Evolutionary conservation across 2,888 invertebrate species (phyloP), one percentile per base, ranked within the genome.

Genomic region (Lucinisca nassula): DNA sequence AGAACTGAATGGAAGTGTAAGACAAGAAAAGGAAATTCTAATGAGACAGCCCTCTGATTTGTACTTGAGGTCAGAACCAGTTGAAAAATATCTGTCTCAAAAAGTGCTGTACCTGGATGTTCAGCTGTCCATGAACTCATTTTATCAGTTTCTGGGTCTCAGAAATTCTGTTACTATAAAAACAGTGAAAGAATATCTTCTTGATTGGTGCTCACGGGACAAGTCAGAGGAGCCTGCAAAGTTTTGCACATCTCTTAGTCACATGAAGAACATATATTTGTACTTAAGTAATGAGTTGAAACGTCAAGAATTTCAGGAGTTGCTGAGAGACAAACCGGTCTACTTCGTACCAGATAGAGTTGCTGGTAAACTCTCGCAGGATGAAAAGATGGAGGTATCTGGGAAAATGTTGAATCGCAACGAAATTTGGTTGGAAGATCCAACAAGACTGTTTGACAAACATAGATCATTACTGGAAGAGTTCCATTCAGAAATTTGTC

Each of bases 351-450:
- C 95, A 6, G 73, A 85, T 35, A 61, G 32, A 24, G 51, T 45
- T 12, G 51, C 61, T 6, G 30, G 38, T 14, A 49, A 37, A 10
- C 30, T 24, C 6, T n/a, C 24, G 17, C 61, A 58, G 12, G 45
- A 51, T 32, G 37, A 70, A 37, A 30, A 75, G 17, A 35, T 35
- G 49, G 78, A 90, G 21, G 79, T 92, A 0, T 77, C 88, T 38
- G 94, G 95, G 6, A 81, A 82, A 76, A 94, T 95, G 94, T 72
- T 94, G 70, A 88, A 74, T 4, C 70, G 93, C 37, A 79, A 91
- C 21, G 95, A 96, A 85, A 92, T 96, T 10, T 95, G 95, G 93
- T 93, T 95, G 94, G 72, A 86, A 1, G 96, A 96, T 74, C 92
- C 85, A 4, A 94, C 95, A 0, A 92, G 92, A n/a, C 89, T 96